Base-by-base conservation (phyloP, 2,888 invertebrate genomes). In the Aricia artaxerxes region DNA sequence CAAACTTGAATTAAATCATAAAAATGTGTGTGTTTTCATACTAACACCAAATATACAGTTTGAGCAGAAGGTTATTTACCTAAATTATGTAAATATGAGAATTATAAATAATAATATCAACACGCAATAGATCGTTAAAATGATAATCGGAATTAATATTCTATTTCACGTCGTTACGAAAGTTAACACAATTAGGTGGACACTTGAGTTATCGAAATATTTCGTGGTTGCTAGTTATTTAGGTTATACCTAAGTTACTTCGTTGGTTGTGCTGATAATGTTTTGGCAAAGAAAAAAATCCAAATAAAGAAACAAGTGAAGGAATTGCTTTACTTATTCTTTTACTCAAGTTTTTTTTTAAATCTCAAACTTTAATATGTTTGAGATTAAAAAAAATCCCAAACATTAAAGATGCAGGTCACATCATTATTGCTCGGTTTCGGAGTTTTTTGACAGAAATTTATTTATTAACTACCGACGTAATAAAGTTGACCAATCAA, bases 151-250 rank as follows among this genome's bases (percentile, higher is more conserved):
- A 35, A 69, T 69, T 69, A 69, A 35, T 69, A 69, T 69, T 64
- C 35, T 77, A 16, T 64, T 79, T 76, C 72, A 24, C 24, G 16
- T 77, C 44, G 2, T 60, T 77, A 77, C 31, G 72, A 79, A 77
- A 79, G 40, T 38, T 35, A 44, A 79, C 73, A 79, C 75, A 53
- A 79, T 77, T 79, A 78, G 49, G 73, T 49, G 35, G 69, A 69
- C 35, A 69, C 35, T 69, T 4, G 64, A 16, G 16, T 69, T 69
- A 69, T 13, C 16, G 69, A 69, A 35, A 69, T 69, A 69, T 1
- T 69, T 69, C 35, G 13, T 69, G 35, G 35, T 16, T 1, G 35
- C 11, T 69, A 69, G 69, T 16, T 13, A 69, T 69, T 69, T 69
- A 16, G 35, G 69, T 38, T 69, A 5, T 35, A 24, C n/a, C 4